phyloP scores from a whole-genome alignment of 2,797 vertebrate genomes.

The Rhabdomys pumilio region DNA sequence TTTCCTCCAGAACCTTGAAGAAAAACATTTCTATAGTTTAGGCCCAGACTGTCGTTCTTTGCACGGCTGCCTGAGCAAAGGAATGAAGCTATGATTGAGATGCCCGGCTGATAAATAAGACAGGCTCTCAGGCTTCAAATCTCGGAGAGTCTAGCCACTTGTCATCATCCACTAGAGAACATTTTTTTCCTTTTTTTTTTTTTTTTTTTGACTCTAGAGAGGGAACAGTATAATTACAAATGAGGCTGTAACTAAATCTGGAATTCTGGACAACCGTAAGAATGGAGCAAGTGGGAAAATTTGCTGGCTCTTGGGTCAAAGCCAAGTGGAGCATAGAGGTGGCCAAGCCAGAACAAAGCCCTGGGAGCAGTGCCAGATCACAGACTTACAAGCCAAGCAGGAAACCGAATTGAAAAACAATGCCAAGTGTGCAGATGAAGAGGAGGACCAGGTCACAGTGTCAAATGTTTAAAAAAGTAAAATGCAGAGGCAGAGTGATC shows the following conservation, averaged over 20 bases:
- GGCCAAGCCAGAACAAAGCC: constrained; percentile 70
- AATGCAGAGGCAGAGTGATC: background rate
- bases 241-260: constrained; percentile 63
- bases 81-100: background rate
- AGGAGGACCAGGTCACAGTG: constrained; percentile 52
- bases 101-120: constrained; percentile 24
- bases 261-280: constrained; percentile 46
- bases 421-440: constrained; percentile 23
- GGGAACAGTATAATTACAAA: constrained; percentile 26
- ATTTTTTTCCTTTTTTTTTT: background rate
- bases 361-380: constrained; percentile 64
- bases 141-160: background rate
- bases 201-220: constrained; percentile 1
- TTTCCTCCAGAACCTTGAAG: background rate
- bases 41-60: background rate
- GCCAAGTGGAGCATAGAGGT: constrained; percentile 79
- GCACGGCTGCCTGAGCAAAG: background rate
- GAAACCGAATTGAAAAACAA: constrained; percentile 33
- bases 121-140: background rate
- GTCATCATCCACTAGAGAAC: constrained; percentile 6
- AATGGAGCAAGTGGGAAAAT: constrained; percentile 58
- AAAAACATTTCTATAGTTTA: constrained; percentile 30
- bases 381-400: constrained; percentile 54
- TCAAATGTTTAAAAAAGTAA: constrained; percentile 51
- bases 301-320: constrained; percentile 65